Evolutionary conservation across 2,797 vertebrate genomes (phyloP).

Genomic region (Apogon hyalosoma): DNA sequence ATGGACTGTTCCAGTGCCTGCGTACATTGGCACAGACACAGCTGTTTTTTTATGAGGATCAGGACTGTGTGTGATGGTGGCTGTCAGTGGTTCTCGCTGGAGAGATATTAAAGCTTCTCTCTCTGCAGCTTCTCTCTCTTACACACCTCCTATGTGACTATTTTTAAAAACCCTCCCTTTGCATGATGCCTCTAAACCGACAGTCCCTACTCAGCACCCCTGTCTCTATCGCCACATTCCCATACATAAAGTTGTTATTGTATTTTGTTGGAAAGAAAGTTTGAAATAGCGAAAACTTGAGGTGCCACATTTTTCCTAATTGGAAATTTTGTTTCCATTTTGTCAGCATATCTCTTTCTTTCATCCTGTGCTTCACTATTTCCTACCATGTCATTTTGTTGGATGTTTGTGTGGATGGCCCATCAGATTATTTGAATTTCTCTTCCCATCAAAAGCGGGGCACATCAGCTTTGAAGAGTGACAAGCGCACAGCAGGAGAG

Average conservation of each 20-base stretch:
- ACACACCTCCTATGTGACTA: constrained; percentile 66
- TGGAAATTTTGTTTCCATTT: constrained; percentile 73
- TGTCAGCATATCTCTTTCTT: constrained; percentile 64
- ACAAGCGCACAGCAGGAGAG: constrained; percentile 69
- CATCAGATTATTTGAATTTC: constrained; percentile 77
- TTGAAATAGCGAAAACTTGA: constrained; percentile 56
- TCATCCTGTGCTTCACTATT: constrained; percentile 62
- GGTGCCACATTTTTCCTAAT: constrained; percentile 63
- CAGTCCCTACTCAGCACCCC: constrained; percentile 34
- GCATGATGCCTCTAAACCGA: constrained; percentile 59
- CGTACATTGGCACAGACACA: constrained; percentile 44
- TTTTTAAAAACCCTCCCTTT: constrained; percentile 69
- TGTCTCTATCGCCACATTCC: constrained; percentile 34
- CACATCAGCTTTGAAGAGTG: constrained; percentile 82
- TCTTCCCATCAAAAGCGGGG: constrained; percentile 73
- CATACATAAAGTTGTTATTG: constrained; percentile 43
- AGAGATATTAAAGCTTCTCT: constrained; percentile 80
- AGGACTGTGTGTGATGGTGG: constrained; percentile 66
- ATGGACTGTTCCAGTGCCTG: constrained; percentile 68
- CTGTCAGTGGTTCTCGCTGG: constrained; percentile 76
- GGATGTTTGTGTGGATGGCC: constrained; percentile 73
- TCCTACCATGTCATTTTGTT: constrained; percentile 58
- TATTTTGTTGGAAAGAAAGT: constrained; percentile 56
- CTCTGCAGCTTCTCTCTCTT: too few relatives aligned
- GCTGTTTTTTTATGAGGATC: constrained; percentile 69